Percentiles rank a stretch among this genome's conserved stretches.
Evolutionary conservation across 92 coral and sea anemone genomes (phyloP).

Genomic region (Zoanthus sansibaricus): DNA sequence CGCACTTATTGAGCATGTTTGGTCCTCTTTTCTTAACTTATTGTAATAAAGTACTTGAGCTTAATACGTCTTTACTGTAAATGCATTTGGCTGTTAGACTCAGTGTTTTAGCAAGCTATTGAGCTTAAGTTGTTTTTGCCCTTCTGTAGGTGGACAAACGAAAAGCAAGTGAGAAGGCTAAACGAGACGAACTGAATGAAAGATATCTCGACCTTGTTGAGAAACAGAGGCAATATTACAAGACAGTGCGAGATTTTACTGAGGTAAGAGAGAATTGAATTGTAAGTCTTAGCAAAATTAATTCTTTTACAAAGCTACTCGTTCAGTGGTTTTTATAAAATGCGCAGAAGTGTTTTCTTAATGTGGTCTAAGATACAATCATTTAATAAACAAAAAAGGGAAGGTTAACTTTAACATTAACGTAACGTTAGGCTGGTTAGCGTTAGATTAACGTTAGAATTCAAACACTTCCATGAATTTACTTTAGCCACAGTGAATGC

Average conservation of each 20-base stretch:
- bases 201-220: conserved; percentile 91
- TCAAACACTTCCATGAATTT: no score
- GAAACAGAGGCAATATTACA: conserved; percentile 93
- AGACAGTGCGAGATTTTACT: conserved; percentile 96
- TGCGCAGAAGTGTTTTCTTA: no score
- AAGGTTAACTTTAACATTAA: no score
- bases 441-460: no score
- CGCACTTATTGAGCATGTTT: no score
- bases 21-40: no score
- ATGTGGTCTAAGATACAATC: no score
- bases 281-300: not conserved
- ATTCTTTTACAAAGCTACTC: not conserved
- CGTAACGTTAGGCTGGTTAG: no score
- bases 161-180: conserved; percentile 87
- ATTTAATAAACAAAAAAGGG: no score
- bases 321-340: not conserved
- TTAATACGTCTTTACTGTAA: no score
- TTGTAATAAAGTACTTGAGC: no score
- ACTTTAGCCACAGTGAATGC: no score
- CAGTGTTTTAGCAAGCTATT: not conserved
- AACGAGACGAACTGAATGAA: conserved; percentile 88
- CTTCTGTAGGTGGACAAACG: conserved; percentile 87
- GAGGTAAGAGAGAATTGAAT: conserved; percentile 64
- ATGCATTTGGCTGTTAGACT: not conserved
- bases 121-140: not conserved